Evolutionary conservation across 1,140 invertebrate genomes (phyloP), one percentile per base, ranked within the genome.

Genomic region (Brachionus rotundiformis): DNA sequence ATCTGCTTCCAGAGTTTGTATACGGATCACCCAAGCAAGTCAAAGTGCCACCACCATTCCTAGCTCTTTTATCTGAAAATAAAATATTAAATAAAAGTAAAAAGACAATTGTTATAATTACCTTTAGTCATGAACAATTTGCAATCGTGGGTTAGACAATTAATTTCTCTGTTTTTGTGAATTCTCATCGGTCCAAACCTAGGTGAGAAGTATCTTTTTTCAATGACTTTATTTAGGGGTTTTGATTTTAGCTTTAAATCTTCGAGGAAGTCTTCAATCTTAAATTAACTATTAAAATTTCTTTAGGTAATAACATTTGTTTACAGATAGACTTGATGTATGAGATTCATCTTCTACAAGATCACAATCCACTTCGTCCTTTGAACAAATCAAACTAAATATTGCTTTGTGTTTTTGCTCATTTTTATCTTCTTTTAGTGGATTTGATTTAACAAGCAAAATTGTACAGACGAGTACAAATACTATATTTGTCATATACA

Each of bases 1-100:
- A 79, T 59, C 76, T 16, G 29, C 76, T 59, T 59, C 76, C 76
- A 54, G 19, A 25, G 13, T 79, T 54, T 36, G 47, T 36, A 41
- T 79, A 79, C 10, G 76, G 76, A 59, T 63, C 59, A 0, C 76
- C 76, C n/a, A 79, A 19, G 16, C 76, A 79, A 41, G 76, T 73
- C 25, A 73, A 44, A 25, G 68, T 44, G 13, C 68, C 68, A 44
- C 25, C 68, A 44, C 68, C 68, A 73, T 73, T 73, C 13, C 27
- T 41, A 3, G n/a, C 39, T 11, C 68, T 7, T 25, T 73, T 73
- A 23, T 73, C 68, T 73, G 10, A 41, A 73, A 68, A 33, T 31
- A 61, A 61, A 61, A 25, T 3, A 3, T 61, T 27, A 61, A 61
- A 61, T 25, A 61, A n/a, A n/a, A n/a, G n/a, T n/a, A n/a, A n/a